A percentile compares a stretch with the other conserved stretches of the same genome.
Evolutionary conservation across 2,113 vertebrate genomes (phyloP).

Genomic region (Gopherus evgoodei): DNA sequence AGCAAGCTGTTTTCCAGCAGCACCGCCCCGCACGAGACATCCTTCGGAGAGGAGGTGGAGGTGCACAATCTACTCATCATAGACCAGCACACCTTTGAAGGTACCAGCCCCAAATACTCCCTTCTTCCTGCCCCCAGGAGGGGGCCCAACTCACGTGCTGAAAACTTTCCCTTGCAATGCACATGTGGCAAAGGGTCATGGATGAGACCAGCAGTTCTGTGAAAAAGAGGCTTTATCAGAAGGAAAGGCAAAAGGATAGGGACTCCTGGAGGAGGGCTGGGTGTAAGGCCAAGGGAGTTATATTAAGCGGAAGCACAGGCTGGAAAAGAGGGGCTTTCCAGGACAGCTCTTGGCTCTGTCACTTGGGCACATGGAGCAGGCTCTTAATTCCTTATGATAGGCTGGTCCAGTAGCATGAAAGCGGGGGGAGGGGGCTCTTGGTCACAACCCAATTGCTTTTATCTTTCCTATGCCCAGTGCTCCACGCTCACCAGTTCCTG

Average conservation of each 20-base stretch:
- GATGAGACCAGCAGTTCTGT: not conserved
- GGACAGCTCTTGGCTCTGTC: not conserved
- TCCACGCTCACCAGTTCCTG: constrained; percentile 98
- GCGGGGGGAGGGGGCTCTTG: accelerated
- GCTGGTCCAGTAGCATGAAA: accelerated
- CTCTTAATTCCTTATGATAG: not conserved
- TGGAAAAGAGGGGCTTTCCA: not conserved
- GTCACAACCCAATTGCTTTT: not conserved
- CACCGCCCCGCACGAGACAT: constrained; percentile 95
- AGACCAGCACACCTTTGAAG: constrained; percentile 99
- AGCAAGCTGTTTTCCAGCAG: constrained; percentile 99
- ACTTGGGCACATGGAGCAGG: accelerated
- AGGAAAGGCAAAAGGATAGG: accelerated
- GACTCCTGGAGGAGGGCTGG: not conserved
- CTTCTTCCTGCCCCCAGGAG: not conserved
- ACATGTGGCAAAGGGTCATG: not conserved
- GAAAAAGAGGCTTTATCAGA: not conserved
- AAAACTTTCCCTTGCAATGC: not conserved
- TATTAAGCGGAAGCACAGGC: not conserved
- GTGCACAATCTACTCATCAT: constrained; percentile 98
- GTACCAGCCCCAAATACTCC: constrained; percentile 62
- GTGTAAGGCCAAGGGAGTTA: accelerated
- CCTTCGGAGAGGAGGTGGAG: constrained; percentile 97
- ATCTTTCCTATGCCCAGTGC: constrained; percentile 77
- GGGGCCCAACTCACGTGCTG: not conserved